Conservation (phyloP, 1,140 invertebrate genomes). For the Neodiprion virginianus region DNA sequence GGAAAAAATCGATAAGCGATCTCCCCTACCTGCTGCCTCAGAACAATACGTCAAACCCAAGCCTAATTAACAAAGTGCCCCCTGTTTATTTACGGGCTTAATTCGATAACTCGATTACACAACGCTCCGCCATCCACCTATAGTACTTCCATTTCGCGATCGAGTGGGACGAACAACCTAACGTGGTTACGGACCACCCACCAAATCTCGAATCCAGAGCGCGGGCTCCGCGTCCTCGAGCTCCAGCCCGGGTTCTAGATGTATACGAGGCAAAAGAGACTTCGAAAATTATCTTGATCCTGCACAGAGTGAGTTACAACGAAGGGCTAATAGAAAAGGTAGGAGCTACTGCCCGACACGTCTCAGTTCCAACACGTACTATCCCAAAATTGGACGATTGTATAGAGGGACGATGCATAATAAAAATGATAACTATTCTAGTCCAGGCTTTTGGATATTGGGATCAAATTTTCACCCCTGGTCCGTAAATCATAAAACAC, state of each 20-base stretch:
- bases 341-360: too few relatives aligned
- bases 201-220: not conserved
- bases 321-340: too few relatives aligned
- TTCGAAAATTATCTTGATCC: not conserved
- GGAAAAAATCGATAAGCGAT: not conserved
- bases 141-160: not conserved
- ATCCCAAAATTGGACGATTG: too few relatives aligned
- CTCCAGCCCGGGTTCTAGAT: not conserved
- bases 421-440: too few relatives aligned
- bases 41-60: not conserved
- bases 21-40: not conserved
- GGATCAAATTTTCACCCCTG: too few relatives aligned
- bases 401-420: too few relatives aligned
- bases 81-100: constrained; percentile 8
- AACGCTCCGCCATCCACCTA: not conserved
- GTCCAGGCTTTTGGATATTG: too few relatives aligned
- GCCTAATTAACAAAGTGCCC: constrained; percentile 15
- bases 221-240: not conserved
- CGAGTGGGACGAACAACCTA: not conserved
- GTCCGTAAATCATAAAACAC: too few relatives aligned
- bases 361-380: too few relatives aligned
- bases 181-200: not conserved
- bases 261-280: not conserved
- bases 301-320: not conserved
- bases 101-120: constrained; percentile 6